Conservation (phyloP, 37 sponge, comb jelly and placozoan genomes). For the Eunapius fragilis region DNA sequence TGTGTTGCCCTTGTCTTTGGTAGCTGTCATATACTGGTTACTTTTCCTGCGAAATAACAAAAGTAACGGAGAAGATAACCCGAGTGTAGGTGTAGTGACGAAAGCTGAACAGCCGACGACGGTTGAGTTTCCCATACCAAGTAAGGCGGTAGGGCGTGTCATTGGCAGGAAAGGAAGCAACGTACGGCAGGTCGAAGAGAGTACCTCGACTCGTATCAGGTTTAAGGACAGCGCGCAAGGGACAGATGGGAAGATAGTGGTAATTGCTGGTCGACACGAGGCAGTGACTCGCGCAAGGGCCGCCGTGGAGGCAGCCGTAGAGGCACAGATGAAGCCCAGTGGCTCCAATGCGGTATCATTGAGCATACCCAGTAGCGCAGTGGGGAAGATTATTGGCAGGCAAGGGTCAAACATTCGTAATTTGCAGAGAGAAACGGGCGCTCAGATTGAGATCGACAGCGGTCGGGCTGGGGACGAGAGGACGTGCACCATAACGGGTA, state of each 20-base stretch:
- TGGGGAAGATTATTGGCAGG: constrained; percentile 52
- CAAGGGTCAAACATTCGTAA: constrained; percentile 29
- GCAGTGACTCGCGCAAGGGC: constrained; percentile 20
- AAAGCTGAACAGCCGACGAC: constrained; percentile 6
- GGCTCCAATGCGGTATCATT: neutral
- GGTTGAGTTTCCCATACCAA: constrained; percentile 35
- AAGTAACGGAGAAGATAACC: too few species aligned
- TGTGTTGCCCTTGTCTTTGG: too few species aligned
- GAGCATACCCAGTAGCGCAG: constrained; percentile 4
- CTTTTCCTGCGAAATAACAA: too few species aligned
- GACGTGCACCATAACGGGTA: neutral
- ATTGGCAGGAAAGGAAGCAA: constrained; percentile 44
- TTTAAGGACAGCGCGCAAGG: constrained; percentile 15
- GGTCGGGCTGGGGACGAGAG: neutral
- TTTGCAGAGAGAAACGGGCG: constrained; percentile 49
- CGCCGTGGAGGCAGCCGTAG: constrained; percentile 5
- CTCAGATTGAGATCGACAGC: constrained; percentile 2
- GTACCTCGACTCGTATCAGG: constrained; percentile 12
- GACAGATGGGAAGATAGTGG: constrained; percentile 10
- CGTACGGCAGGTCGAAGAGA: constrained; percentile 32
- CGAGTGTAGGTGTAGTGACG: too few species aligned
- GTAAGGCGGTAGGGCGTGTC: constrained; percentile 18
- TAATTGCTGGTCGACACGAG: constrained; percentile 32
- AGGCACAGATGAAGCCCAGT: neutral
- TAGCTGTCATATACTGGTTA: too few species aligned